Evolutionary conservation across 2,113 vertebrate species (phyloP), one percentile per base, ranked within the genome.

Genomic region (Nycticryphes semicollaris): DNA sequence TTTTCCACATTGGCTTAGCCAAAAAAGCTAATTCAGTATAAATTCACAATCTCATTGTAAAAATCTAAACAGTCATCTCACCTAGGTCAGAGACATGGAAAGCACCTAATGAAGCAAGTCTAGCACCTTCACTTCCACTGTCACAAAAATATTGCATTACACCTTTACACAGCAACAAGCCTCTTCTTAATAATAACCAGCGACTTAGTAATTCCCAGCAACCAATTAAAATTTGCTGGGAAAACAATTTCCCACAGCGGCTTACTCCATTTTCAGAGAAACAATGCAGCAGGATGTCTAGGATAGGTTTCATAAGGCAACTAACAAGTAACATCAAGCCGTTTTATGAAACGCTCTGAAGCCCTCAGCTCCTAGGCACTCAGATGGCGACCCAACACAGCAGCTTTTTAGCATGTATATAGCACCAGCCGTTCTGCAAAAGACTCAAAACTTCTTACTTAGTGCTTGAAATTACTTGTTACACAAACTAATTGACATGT

Each of bases 201-300:
- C 35, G 35, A 93, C 88, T 93, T 74, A n/a, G 33, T 74, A 93
- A 92, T 91, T 94, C 89, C 75, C 89, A 91, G 91, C 69, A 95
- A 89, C 69, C 81, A 91, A 93, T 64, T 94, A 78, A 80, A 91
- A 94, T 37, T 84, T 87, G 84, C 69, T 93, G 84, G 84, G 84
- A 95, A 94, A 96, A 89, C 39, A 43, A 89, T 35, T 92, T 95
- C 87, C 66, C 95, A 84, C 69, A 87, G 84, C 0, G 0, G 76
- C 84, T 82, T 81, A 86, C 33, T 48, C 84, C 60, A 54, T 63
- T 89, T 94, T 92, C 77, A 91, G 94, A 63, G 77, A 93, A 92
- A 94, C 89, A 97, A 93, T 92, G 74, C 66, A 87, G 93, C 64
- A 81, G 68, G 73, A 94, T 78, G 86, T 75, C 93, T 91, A 93